These are phyloP conservation scores for Sebastes variabilis DNA, from an alignment of 2,797 vertebrate species.

Conservation along the genomic window DNA sequence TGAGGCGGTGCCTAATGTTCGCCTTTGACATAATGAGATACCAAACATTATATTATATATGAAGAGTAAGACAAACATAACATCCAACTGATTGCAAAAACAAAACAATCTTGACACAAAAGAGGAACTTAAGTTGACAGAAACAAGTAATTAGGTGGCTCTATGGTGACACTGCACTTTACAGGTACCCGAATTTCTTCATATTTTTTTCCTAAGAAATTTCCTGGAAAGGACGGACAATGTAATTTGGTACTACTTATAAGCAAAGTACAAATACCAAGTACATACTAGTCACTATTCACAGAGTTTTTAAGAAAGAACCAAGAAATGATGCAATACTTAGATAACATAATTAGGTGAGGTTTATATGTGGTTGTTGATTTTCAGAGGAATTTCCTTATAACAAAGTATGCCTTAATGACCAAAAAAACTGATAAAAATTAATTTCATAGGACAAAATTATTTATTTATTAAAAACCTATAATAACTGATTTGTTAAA, in stretches of 20 bases:
- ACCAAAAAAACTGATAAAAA: background rate
- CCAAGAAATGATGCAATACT: background rate
- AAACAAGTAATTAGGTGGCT: background rate
- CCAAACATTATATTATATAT: background rate
- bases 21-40: slow-evolving; percentile 75
- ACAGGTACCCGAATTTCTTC: background rate
- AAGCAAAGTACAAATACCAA: background rate
- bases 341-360: background rate
- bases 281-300: too few species aligned
- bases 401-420: background rate
- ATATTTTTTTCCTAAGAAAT: background rate
- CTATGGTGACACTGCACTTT: background rate
- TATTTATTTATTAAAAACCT: background rate
- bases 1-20: slow-evolving; percentile 84
- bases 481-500: background rate
- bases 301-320: background rate
- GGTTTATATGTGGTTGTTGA: background rate
- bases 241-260: background rate
- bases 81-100: background rate
- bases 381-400: background rate
- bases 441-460: too few species aligned
- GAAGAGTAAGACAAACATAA: background rate
- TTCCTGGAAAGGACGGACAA: background rate
- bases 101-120: background rate
- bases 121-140: background rate